Evolutionary conservation across 2,113 vertebrate genomes (phyloP).

Genomic region (Daboia siamensis): DNA sequence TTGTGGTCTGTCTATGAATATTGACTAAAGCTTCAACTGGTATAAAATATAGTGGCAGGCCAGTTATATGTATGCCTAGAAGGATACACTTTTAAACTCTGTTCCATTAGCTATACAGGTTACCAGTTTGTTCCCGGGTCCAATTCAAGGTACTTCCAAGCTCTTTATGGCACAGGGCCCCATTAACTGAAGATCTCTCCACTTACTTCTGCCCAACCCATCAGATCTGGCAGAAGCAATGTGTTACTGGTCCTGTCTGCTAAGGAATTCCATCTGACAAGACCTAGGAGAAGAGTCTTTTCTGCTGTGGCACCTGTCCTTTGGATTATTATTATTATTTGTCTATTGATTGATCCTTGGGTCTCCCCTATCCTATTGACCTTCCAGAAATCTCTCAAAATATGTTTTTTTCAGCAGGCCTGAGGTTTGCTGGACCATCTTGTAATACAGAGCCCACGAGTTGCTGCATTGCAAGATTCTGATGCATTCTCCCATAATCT

Average conservation of each 20-base stretch:
- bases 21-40: background rate
- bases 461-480: background rate
- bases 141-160: background rate
- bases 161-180: background rate
- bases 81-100: background rate
- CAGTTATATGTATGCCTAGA: background rate
- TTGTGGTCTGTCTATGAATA: background rate
- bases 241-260: background rate
- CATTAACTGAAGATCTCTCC: background rate
- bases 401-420: background rate
- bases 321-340: background rate
- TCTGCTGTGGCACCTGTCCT: background rate
- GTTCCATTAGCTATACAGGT: background rate
- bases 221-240: background rate
- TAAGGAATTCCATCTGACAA: background rate
- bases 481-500: background rate
- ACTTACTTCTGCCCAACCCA: background rate
- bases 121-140: background rate
- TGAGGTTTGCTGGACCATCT: background rate
- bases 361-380: background rate
- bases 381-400: background rate
- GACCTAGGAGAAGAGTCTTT: background rate
- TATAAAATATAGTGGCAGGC: background rate
- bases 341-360: background rate
- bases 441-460: background rate